Evolutionary conservation across 2,113 vertebrate species (phyloP).

Genomic region (Peromyscus maniculatus): DNA sequence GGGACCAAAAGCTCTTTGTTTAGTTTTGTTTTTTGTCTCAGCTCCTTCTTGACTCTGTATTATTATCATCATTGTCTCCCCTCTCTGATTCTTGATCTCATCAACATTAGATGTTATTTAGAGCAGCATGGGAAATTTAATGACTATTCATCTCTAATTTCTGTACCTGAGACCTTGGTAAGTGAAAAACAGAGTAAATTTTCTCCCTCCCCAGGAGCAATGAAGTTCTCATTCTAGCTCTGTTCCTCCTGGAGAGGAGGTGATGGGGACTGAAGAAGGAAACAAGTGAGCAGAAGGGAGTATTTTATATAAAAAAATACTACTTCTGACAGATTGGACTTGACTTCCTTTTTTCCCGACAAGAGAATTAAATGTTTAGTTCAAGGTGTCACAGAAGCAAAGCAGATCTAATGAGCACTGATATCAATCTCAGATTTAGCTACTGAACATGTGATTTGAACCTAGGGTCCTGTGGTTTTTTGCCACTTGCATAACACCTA

Average conservation of each 20-base stretch:
- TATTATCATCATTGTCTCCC: fast-evolving
- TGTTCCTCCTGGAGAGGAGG: neutral
- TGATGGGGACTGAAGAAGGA: fast-evolving
- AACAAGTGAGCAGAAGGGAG: neutral
- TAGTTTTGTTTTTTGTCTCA: no score
- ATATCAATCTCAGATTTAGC: no score
- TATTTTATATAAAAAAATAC: no score
- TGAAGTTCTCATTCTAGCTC: neutral
- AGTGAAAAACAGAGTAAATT: no score
- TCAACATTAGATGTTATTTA: neutral
- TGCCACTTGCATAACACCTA: neutral
- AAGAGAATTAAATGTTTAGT: neutral
- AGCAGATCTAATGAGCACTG: no score
- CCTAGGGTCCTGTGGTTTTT: neutral
- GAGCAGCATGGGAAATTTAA: no score
- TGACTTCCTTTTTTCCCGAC: no score
- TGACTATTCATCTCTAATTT: no score
- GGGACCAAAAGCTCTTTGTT: no score
- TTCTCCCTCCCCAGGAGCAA: neutral
- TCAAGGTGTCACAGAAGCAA: neutral
- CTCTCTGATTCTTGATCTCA: neutral
- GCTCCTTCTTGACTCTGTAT: neutral
- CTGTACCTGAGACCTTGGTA: neutral
- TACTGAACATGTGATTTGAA: neutral
- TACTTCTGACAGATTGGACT: no score